A percentile compares a stretch with the other conserved stretches of the same genome.
Conservation (phyloP, 2,888 invertebrate genomes). For the Yponomeuta plumbellus region DNA sequence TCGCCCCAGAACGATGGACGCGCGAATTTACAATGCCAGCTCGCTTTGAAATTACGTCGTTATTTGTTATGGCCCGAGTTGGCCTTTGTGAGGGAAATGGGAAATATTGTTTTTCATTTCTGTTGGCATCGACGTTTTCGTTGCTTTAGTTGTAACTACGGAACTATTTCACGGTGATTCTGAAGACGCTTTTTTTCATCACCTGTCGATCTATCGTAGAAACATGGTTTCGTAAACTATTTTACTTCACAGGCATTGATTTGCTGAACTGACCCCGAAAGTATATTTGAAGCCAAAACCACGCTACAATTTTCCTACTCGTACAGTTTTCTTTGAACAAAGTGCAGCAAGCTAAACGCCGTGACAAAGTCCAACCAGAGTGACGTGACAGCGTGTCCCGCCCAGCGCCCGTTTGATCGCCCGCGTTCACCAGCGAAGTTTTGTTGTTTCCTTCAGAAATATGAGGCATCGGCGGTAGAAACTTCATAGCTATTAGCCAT, state of each 20-base stretch:
- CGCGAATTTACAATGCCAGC: constrained; percentile 56
- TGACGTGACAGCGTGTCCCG: constrained; percentile 9
- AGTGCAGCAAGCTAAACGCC: neutral
- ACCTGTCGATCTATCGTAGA: no score
- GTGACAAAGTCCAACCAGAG: constrained; percentile 6
- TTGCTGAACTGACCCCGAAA: neutral
- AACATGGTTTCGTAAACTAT: no score
- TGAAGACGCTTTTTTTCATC: no score
- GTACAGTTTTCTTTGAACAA: neutral
- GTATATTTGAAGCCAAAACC: neutral
- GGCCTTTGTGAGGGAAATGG: constrained; percentile 6
- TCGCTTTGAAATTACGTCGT: constrained; percentile 60
- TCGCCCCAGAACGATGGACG: constrained; percentile 62
- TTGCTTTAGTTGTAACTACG: neutral
- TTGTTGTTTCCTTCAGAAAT: neutral
- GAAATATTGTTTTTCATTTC: constrained; percentile 5
- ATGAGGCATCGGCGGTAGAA: neutral
- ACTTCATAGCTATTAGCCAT: neutral
- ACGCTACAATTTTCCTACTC: neutral
- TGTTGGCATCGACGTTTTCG: neutral
- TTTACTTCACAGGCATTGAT: no score
- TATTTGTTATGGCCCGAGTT: constrained; percentile 43
- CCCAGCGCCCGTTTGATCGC: constrained; percentile 12
- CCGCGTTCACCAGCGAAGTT: constrained; percentile 5
- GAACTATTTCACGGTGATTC: neutral